phyloP scores from a whole-genome alignment of 2,888 invertebrate genomes.

The Protodeltote pygarga region DNA sequence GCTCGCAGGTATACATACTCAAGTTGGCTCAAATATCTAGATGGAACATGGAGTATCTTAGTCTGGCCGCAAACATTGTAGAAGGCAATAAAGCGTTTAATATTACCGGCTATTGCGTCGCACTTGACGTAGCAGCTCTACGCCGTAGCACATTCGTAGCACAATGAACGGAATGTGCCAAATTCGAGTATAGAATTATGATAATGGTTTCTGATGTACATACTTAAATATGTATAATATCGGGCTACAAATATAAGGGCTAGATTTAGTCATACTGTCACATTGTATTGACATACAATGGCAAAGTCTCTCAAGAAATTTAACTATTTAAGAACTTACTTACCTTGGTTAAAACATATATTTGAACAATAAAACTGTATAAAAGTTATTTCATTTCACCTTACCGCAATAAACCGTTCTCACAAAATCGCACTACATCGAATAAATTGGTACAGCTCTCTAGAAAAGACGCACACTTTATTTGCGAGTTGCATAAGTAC shows the following conservation, averaged over 20 bases:
- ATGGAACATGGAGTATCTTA: constrained; percentile 14
- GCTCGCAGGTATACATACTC: neutral
- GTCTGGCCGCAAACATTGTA: constrained; percentile 23
- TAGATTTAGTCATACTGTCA: too few species aligned
- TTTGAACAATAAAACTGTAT: too few species aligned
- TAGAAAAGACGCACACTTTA: constrained; percentile 8
- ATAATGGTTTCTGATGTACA: constrained; percentile 4
- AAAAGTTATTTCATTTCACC: neutral
- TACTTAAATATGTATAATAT: constrained; percentile 1
- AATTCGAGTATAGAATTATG: constrained; percentile 27
- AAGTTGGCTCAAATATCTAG: constrained; percentile 7
- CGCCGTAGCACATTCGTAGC: constrained; percentile 40
- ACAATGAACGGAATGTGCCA: constrained; percentile 30
- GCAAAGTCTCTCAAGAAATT: too few species aligned
- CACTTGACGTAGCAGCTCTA: constrained; percentile 44
- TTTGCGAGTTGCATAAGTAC: constrained; percentile 19
- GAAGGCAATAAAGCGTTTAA: constrained; percentile 33
- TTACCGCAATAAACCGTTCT: neutral
- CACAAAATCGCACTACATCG: constrained; percentile 8
- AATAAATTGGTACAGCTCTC: constrained; percentile 8
- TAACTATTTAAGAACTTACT: too few species aligned
- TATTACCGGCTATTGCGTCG: constrained; percentile 30
- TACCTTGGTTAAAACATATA: too few species aligned
- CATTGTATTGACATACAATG: too few species aligned
- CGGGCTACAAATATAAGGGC: too few species aligned